Percentiles rank a stretch among this genome's conserved stretches.
Evolutionary conservation across 2,113 vertebrate genomes (phyloP).

Genomic region (Tauraco erythrolophus): DNA sequence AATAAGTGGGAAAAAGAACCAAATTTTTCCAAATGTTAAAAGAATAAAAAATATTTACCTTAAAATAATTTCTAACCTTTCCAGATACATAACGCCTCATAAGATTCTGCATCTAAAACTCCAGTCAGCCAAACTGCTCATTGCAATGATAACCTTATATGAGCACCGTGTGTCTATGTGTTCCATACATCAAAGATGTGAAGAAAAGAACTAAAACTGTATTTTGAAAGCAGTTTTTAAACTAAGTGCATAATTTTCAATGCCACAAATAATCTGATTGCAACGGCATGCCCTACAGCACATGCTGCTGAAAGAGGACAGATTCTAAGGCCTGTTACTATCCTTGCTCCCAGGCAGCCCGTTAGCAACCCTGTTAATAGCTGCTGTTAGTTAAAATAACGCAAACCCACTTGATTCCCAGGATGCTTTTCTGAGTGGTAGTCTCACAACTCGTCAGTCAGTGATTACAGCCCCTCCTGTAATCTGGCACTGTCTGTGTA

Average conservation of each 20-base stretch:
- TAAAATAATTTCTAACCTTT: constrained; percentile 59
- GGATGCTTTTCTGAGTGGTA: constrained; percentile 46
- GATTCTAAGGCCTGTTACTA: constrained; percentile 42
- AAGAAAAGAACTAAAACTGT: constrained; percentile 65
- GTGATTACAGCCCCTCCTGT: constrained; percentile 16
- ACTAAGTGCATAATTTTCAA: constrained; percentile 56
- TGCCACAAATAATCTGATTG: constrained; percentile 66
- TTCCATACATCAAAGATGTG: constrained; percentile 64
- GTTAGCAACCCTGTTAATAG: constrained; percentile 62
- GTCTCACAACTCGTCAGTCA: constrained; percentile 20
- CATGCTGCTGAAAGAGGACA: constrained; percentile 53
- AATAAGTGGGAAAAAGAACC: constrained; percentile 15
- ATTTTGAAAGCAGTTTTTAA: constrained; percentile 70
- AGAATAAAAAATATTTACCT: constrained; percentile 55
- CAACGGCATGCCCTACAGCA: constrained; percentile 51
- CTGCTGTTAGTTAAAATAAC: constrained; percentile 61
- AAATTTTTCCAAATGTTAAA: constrained; percentile 17
- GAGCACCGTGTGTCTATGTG: constrained; percentile 36
- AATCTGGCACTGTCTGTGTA: not conserved
- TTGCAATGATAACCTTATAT: constrained; percentile 47
- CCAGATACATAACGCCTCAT: constrained; percentile 31
- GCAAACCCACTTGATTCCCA: constrained; percentile 27
- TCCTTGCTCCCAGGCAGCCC: constrained; percentile 30
- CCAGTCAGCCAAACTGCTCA: constrained; percentile 52
- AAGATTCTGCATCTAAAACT: constrained; percentile 40